Evolutionary conservation across 2,888 invertebrate genomes (phyloP).

Genomic region (Nebria brevicollis): DNA sequence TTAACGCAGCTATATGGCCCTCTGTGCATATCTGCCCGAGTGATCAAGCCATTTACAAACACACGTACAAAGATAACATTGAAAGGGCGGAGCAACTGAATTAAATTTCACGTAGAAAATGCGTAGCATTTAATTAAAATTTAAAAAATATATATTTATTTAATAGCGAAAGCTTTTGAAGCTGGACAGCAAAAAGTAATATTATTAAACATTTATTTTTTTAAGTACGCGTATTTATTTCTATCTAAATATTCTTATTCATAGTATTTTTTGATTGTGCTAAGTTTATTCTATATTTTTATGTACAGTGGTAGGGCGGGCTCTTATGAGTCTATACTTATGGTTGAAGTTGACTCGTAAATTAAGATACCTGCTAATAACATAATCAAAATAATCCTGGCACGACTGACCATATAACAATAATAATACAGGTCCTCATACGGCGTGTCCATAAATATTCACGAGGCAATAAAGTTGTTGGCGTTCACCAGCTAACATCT

Average conservation of each 20-base stretch:
- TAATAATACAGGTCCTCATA: slow-evolving; percentile 43
- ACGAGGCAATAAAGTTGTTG: slow-evolving; percentile 40
- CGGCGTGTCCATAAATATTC: slow-evolving; percentile 43
- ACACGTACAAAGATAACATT: neutral
- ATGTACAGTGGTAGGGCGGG: neutral
- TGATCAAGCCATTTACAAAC: neutral
- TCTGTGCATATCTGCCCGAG: too few species aligned
- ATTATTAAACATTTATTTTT: too few species aligned
- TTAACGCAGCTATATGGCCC: neutral
- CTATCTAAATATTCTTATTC: too few species aligned
- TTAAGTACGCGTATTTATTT: too few species aligned
- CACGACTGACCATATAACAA: slow-evolving; percentile 20
- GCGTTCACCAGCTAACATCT: slow-evolving; percentile 2
- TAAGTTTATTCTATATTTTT: neutral
- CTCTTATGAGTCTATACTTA: neutral
- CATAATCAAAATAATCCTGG: slow-evolving; percentile 44
- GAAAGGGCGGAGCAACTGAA: slow-evolving; percentile 6
- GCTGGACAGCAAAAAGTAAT: too few species aligned
- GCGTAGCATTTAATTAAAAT: too few species aligned
- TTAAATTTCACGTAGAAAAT: neutral
- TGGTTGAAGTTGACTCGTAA: slow-evolving; percentile 24
- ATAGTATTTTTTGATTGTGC: neutral
- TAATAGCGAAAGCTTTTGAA: too few species aligned
- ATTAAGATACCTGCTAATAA: slow-evolving; percentile 46
- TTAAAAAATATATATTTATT: too few species aligned